phyloP scores from a whole-genome alignment of 1,140 invertebrate genomes.

The Aphaenogaster rudis region DNA sequence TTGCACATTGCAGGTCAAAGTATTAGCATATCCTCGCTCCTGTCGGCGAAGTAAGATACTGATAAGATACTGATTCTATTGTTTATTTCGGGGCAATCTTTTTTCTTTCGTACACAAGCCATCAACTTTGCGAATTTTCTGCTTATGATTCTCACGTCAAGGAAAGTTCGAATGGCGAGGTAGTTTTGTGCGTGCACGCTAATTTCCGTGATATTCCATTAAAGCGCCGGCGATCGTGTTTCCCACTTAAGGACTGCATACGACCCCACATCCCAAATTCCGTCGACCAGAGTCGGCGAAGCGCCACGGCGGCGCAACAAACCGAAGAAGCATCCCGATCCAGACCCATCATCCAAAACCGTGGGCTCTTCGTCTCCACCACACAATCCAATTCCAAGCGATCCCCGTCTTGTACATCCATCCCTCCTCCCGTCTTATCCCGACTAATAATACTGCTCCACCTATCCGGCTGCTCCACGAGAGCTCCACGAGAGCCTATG shows the following conservation, averaged over 20 bases:
- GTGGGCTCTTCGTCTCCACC: slow-evolving; percentile 8
- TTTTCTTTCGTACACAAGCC: background rate
- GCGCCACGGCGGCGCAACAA: slow-evolving; percentile 43
- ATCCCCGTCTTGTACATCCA: slow-evolving; percentile 36
- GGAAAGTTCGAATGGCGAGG: background rate
- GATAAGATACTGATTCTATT: background rate
- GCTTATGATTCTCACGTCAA: background rate
- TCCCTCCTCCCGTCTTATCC: slow-evolving; percentile 3
- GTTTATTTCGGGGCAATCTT: background rate
- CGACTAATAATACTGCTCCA: slow-evolving; percentile 43
- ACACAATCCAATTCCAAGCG: slow-evolving; percentile 52
- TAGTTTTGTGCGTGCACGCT: background rate
- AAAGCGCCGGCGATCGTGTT: slow-evolving; percentile 49
- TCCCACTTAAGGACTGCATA: slow-evolving; percentile 26
- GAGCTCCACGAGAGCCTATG: background rate
- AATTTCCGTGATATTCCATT: slow-evolving; percentile 37
- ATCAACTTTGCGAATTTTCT: background rate
- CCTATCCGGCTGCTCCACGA: slow-evolving; percentile 19
- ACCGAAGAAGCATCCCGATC: slow-evolving; percentile 44
- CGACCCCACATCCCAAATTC: slow-evolving; percentile 54
- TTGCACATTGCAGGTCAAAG: background rate
- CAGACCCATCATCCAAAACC: slow-evolving; percentile 31
- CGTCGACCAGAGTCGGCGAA: slow-evolving; percentile 46
- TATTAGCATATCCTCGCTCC: background rate
- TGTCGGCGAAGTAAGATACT: background rate